phyloP scores from a whole-genome alignment of 2,888 invertebrate genomes.

The Philopedon plagiatum region DNA sequence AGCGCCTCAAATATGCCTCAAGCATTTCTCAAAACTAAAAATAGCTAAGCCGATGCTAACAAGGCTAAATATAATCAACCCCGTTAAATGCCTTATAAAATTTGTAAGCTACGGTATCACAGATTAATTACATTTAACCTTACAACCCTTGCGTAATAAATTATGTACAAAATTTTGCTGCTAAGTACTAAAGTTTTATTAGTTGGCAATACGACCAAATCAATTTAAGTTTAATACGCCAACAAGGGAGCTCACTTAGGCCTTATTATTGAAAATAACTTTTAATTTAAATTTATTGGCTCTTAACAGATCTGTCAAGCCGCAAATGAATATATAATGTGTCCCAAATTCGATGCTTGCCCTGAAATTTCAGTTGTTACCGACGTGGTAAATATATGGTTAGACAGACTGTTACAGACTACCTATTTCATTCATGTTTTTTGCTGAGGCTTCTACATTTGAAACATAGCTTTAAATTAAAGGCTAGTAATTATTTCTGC shows the following conservation, averaged over 20 bases:
- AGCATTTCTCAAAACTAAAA: no score
- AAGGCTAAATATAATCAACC: neutral
- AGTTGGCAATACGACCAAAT: constrained; percentile 8
- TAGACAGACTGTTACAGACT: no score
- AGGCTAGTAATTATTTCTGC: no score
- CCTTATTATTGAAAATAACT: constrained; percentile 6
- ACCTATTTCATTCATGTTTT: no score
- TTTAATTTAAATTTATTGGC: constrained; percentile 12
- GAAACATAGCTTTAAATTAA: no score
- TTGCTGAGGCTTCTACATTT: no score
- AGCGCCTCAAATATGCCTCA: no score
- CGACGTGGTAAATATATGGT: no score
- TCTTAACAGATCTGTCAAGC: neutral
- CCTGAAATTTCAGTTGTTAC: no score
- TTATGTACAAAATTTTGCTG: constrained; percentile 4
- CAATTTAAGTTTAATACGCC: constrained; percentile 6
- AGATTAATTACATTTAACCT: constrained; percentile 10
- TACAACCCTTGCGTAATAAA: constrained; percentile 6
- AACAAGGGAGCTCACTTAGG: neutral
- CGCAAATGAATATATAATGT: neutral
- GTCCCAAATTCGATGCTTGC: no score
- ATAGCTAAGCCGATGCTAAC: no score
- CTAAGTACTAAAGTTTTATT: constrained; percentile 22
- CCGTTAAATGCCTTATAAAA: constrained; percentile 11
- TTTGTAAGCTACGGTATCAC: neutral